phyloP scores from a whole-genome alignment of 1,140 invertebrate genomes.

The Drosophila nikananu region DNA sequence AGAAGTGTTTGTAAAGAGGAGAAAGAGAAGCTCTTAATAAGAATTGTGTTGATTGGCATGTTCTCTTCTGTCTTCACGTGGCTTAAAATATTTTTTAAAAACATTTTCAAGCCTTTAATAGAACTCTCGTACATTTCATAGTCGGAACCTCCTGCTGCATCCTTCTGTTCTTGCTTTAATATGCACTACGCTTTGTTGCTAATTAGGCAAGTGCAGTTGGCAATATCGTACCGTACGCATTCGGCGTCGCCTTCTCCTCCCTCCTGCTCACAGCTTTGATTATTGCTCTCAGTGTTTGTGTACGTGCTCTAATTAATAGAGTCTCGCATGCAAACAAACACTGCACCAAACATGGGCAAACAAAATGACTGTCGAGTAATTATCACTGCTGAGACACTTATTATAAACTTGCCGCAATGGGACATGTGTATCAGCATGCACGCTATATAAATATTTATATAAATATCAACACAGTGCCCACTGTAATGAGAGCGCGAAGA shows the following conservation, averaged over 20 bases:
- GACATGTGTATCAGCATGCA: conserved; percentile 7
- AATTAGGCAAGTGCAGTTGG: conserved; percentile 52
- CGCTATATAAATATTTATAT: conserved; percentile 11
- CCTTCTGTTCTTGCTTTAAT: conserved; percentile 18
- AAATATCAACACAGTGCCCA: neutral
- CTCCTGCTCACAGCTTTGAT: conserved; percentile 22
- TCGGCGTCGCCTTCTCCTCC: neutral
- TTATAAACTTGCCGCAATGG: conserved; percentile 4
- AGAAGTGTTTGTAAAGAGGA: too few relatives aligned
- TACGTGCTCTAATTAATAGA: conserved; percentile 55
- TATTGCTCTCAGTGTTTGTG: conserved; percentile 31
- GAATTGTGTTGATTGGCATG: too few relatives aligned
- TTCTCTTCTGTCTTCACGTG: neutral
- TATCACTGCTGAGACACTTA: conserved; percentile 24
- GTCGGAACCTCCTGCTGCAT: neutral
- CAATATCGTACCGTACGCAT: conserved; percentile 7
- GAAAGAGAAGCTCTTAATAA: neutral
- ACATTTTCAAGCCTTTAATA: too few relatives aligned
- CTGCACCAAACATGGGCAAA: conserved; percentile 26
- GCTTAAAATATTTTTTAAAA: too few relatives aligned
- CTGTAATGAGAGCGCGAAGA: neutral
- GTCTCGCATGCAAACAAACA: conserved; percentile 26
- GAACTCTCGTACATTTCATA: neutral
- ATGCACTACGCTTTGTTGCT: conserved; percentile 40
- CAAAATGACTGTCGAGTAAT: conserved; percentile 53